These are phyloP conservation scores for Andrena bucephala DNA, from an alignment of 2,888 invertebrate species.

Conservation along the genomic window DNA sequence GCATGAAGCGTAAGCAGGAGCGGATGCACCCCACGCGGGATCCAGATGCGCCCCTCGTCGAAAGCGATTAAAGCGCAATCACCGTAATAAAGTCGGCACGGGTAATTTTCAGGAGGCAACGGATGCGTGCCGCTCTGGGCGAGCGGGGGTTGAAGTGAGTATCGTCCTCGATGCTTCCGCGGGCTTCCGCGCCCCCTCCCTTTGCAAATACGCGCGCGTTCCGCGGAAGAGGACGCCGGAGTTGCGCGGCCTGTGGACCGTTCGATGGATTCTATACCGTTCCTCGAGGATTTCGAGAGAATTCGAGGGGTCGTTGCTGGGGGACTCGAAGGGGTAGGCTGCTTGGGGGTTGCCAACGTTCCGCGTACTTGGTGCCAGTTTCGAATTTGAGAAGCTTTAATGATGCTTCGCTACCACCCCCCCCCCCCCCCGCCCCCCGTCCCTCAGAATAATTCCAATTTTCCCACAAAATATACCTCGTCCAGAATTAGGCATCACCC, in stretches of 20 bases:
- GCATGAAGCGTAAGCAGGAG: background rate
- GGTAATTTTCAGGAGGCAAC: slow-evolving; percentile 22
- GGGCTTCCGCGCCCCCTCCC: background rate
- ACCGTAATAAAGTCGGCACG: slow-evolving; percentile 34
- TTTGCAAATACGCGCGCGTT: background rate
- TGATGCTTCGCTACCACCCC: too few relatives aligned
- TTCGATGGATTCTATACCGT: background rate
- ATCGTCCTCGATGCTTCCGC: background rate
- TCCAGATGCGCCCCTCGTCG: background rate
- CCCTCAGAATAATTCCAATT: too few relatives aligned
- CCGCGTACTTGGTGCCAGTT: background rate
- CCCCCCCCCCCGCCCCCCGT: too few relatives aligned
- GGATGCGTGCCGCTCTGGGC: background rate
- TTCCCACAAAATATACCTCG: background rate
- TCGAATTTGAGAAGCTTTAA: too few relatives aligned
- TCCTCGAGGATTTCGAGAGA: slow-evolving; percentile 3
- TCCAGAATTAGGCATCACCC: background rate
- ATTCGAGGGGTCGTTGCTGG: background rate
- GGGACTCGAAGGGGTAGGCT: slow-evolving; percentile 8
- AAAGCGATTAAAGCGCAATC: slow-evolving; percentile 46
- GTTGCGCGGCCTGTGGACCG: background rate
- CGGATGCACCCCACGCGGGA: slow-evolving; percentile 4
- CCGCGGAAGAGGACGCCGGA: slow-evolving; percentile 17
- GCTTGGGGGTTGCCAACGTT: background rate
- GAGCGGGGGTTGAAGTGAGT: background rate